Base-by-base conservation (phyloP, 2,113 vertebrate species). In the Cacatua alba region DNA sequence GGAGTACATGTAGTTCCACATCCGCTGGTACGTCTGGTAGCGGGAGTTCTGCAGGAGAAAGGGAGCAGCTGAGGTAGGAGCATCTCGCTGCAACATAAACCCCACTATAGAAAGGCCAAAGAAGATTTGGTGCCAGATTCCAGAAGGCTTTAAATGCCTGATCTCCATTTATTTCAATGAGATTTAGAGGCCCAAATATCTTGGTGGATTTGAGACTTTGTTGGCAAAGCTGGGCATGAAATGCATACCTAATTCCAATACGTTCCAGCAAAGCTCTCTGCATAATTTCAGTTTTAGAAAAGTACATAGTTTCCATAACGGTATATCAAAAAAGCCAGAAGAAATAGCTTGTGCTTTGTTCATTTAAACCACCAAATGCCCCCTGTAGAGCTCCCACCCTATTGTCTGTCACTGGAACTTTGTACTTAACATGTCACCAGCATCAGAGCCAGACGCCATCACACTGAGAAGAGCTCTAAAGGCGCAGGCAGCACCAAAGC, bases 1-100 rank as follows among this genome's bases (percentile, higher is more conserved):
- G 51, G 99, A 99, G 96, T 99, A 98, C 99, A 99, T 99, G 98
- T 99, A 99, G 96, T 99, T 99, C 99, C 99, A 99, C 99, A 99
- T 99, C 55, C 99, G 98, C 95, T 99, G 99, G 98, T 99, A 99
- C 4, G 99, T 99, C 98, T 99, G 99, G 96, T 99, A 99, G 77
- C 99, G 99, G 33, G 99, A 99, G 96, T 99, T 99, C 99, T 99
- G 98, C n/a, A 23, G 33, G 24, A 68, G 69, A 55, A 39, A 96
- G 37, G 67, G 35, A 80, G 80, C 23, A 23, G 83, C 21, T 93
- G 18, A 92, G n/a, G 67, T 8, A 63, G 92, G 87, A 82, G 53
- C 11, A 24, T 6, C 28, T 23, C 8, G 13, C 12, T n/a, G 44
- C 1, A 9, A 17, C 12, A 4, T 1, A 43, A 53, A 20, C 16